Evolutionary conservation across 1,140 invertebrate genomes (phyloP).

Genomic region (Penaeus japonicus): DNA sequence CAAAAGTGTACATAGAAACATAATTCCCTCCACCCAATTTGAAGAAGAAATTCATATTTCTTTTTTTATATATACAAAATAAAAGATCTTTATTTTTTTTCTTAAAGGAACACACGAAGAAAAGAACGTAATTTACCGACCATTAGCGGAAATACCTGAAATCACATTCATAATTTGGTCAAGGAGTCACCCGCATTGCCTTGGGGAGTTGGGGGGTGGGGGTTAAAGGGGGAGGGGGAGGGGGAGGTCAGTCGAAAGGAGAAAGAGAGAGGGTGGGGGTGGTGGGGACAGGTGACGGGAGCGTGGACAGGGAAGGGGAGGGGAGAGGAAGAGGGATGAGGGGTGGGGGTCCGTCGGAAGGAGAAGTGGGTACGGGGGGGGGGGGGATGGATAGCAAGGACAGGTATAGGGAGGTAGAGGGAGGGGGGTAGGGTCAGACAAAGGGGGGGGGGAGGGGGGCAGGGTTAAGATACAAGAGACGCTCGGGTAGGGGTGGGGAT

Average conservation of each 20-base stretch:
- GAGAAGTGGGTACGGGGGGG: neutral
- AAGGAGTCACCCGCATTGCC: neutral
- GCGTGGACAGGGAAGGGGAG: neutral
- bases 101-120: too few species aligned
- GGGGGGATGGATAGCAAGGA: neutral
- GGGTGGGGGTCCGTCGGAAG: neutral
- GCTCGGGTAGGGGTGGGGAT: neutral
- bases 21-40: too few species aligned
- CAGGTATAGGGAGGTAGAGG: neutral
- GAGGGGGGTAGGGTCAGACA: neutral
- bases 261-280: too few species aligned
- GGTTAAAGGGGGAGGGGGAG: neutral
- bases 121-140: too few species aligned
- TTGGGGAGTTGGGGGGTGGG: neutral
- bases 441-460: neutral
- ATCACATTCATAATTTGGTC: too few species aligned
- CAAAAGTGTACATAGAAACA: too few species aligned
- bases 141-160: too few species aligned
- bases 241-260: neutral
- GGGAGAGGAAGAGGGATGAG: neutral
- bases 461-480: neutral
- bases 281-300: neutral
- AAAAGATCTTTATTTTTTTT: too few species aligned
- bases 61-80: too few species aligned
- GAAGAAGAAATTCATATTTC: too few species aligned